Evolutionary conservation across 2,797 vertebrate species (phyloP).

Genomic region (Pachyuromys duprasi): DNA sequence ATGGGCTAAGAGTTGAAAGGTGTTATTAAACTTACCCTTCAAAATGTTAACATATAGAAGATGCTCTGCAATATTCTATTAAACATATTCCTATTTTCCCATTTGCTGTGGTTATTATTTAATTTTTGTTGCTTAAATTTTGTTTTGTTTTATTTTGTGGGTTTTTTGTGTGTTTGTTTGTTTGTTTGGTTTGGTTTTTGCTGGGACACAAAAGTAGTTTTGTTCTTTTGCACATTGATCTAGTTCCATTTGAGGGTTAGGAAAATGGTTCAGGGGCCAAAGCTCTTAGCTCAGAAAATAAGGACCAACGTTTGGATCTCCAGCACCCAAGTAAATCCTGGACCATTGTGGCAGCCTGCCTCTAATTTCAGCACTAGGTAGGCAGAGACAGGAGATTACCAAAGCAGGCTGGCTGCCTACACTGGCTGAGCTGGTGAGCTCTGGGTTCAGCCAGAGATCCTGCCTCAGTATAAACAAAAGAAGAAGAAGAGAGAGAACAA

Average conservation of each 20-base stretch:
- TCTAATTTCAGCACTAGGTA: neutral
- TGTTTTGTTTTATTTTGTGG: neutral
- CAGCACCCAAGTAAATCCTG: too few relatives aligned
- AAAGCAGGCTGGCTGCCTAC: neutral
- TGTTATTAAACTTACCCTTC: neutral
- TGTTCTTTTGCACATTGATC: neutral
- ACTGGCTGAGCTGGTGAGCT: neutral
- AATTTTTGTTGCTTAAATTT: neutral
- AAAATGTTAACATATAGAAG: neutral
- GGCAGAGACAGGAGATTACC: neutral
- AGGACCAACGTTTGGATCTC: neutral
- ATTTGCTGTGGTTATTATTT: neutral
- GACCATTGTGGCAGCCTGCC: neutral
- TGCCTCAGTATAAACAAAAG: neutral
- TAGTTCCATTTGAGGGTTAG: neutral
- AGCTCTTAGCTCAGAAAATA: too few relatives aligned
- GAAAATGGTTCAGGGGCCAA: neutral
- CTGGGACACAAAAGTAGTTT: neutral
- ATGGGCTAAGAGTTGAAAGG: neutral
- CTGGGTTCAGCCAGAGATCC: neutral
- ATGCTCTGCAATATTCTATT: neutral
- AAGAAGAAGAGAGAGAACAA: too few relatives aligned
- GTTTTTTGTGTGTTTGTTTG: too few relatives aligned
- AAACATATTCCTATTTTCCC: constrained; percentile 10
- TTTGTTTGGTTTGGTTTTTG: neutral